Percentiles rank a stretch among this genome's conserved stretches.
Conservation (phyloP, 2,797 vertebrate genomes). For the Eulemur mongoz region DNA sequence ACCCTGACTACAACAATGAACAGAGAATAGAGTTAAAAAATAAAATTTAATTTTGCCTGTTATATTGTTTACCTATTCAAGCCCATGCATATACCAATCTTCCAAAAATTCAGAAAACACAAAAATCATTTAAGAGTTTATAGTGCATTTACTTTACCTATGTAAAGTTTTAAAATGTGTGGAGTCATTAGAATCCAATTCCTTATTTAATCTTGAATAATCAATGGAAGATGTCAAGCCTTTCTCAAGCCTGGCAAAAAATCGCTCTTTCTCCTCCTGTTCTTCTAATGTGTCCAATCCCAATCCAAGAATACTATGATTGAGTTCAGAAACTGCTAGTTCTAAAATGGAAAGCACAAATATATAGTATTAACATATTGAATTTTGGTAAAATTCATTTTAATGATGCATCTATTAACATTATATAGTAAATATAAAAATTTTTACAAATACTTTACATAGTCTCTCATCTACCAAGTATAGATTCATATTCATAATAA, state of each 20-base stretch:
- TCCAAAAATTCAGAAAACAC: constrained; percentile 1
- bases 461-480: neutral
- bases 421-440: neutral
- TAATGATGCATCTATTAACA: neutral
- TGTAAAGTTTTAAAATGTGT: constrained; percentile 76
- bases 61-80: neutral
- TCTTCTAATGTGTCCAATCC: constrained; percentile 94
- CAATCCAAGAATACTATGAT: constrained; percentile 65
- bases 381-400: constrained; percentile 40
- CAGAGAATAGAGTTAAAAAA: constrained; percentile 16
- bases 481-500: neutral
- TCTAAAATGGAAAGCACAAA: constrained; percentile 79
- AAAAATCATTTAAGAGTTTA: constrained; percentile 19
- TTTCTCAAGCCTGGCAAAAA: constrained; percentile 91
- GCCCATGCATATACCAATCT: neutral
- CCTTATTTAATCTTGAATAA: constrained; percentile 92
- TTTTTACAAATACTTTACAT: neutral
- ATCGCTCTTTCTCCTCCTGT: constrained; percentile 91
- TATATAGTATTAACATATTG: neutral
- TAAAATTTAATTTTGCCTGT: constrained; percentile 11
- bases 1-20: neutral
- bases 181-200: constrained; percentile 89
- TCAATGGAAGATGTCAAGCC: constrained; percentile 90
- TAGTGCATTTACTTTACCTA: constrained; percentile 80
- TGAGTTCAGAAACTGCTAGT: constrained; percentile 83